Conservation (phyloP, 2,797 vertebrate genomes). For the Limosa lapponica region DNA sequence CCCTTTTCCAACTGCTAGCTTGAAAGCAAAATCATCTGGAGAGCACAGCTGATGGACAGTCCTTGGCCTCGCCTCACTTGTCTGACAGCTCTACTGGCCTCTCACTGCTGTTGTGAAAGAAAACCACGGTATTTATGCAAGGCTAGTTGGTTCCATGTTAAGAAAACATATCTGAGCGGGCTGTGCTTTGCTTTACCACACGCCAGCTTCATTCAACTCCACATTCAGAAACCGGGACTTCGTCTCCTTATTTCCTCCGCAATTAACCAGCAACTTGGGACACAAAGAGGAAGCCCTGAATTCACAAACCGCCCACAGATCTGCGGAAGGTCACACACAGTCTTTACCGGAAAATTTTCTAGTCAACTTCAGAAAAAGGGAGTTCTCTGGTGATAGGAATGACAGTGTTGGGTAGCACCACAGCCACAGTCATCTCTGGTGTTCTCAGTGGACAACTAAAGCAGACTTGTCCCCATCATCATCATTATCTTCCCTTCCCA, state of each 20-base stretch:
- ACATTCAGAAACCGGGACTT: neutral
- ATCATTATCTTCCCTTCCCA: neutral
- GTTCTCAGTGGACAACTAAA: neutral
- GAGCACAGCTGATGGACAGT: neutral
- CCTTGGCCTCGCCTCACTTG: neutral
- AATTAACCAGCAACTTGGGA: neutral
- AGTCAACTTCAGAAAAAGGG: neutral
- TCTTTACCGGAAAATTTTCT: neutral
- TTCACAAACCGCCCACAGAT: fast-evolving
- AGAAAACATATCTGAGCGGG: slow-evolving; percentile 22
- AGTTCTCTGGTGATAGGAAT: neutral
- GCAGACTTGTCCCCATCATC: neutral
- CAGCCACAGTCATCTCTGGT: neutral
- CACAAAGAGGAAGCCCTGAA: neutral
- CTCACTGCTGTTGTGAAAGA: neutral
- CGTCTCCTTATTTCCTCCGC: neutral
- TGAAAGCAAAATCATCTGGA: neutral
- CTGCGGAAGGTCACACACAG: neutral
- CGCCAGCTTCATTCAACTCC: slow-evolving; percentile 27
- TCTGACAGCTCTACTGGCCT: neutral
- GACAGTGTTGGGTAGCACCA: neutral
- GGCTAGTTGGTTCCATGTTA: slow-evolving; percentile 21
- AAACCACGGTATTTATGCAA: slow-evolving; percentile 58
- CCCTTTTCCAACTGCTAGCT: neutral
- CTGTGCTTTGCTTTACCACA: slow-evolving; percentile 17